Conservation (phyloP, 2,113 vertebrate species). For the Gambusia holbrooki region DNA sequence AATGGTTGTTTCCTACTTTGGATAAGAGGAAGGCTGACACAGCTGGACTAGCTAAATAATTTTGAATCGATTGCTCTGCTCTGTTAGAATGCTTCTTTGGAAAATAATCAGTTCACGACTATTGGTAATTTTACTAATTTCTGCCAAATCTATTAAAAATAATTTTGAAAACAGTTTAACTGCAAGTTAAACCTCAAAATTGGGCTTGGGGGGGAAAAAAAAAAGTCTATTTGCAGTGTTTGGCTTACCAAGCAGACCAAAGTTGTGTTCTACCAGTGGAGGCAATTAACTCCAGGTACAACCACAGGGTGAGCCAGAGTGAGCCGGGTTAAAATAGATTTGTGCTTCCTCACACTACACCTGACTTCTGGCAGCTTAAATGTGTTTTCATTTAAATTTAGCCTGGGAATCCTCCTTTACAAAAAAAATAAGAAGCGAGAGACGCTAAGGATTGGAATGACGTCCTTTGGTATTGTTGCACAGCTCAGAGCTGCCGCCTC, state of each 20-base stretch:
- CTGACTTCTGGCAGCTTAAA: conserved; percentile 34
- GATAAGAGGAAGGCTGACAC: not conserved
- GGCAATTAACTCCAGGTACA: conserved; percentile 54
- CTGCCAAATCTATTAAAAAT: not conserved
- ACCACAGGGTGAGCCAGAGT: conserved; percentile 42
- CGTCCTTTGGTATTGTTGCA: conserved; percentile 9
- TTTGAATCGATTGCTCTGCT: not conserved
- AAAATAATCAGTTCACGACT: too few species aligned
- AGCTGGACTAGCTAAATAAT: not conserved
- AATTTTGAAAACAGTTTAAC: not conserved
- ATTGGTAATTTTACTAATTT: not conserved
- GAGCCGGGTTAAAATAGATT: conserved; percentile 40
- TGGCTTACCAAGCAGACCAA: conserved; percentile 17
- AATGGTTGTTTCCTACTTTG: not conserved
- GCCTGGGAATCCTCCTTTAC: conserved; percentile 13
- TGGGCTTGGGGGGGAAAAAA: not conserved
- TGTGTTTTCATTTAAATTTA: conserved; percentile 39
- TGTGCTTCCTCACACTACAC: conserved; percentile 29
- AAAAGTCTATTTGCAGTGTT: not conserved
- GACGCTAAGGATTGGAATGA: conserved; percentile 25
- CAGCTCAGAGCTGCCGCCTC: conserved; percentile 40
- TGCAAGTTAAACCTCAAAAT: not conserved
- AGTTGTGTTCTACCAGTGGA: conserved; percentile 30
- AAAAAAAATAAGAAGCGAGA: not conserved
- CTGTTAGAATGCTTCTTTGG: not conserved